These are phyloP conservation scores for Rhynchonycteris naso DNA, from an alignment of 2,797 vertebrate species.

Conservation along the genomic window DNA sequence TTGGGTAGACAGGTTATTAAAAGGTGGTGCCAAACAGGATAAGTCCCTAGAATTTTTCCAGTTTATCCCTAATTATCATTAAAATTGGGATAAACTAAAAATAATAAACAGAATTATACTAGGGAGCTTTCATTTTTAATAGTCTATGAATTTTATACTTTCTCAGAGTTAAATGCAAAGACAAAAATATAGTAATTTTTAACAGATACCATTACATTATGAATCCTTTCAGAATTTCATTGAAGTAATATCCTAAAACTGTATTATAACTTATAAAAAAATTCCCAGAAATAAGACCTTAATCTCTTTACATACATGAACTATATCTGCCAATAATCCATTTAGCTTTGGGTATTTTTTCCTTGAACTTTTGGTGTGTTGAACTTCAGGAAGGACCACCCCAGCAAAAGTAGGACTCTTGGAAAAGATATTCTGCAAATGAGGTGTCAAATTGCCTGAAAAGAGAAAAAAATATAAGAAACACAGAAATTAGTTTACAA, in stretches of 20 bases:
- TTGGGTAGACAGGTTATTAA: background rate
- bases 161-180: conserved; percentile 25
- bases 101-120: conserved; percentile 12
- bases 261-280: conserved; percentile 43
- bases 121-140: background rate
- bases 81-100: conserved; percentile 32
- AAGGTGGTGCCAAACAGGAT: background rate
- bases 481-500: conserved; percentile 21
- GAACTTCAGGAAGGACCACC: conserved; percentile 80
- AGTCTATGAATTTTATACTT: conserved; percentile 59
- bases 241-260: conserved; percentile 51
- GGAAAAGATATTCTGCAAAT: conserved; percentile 79
- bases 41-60: conserved; percentile 22
- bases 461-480: conserved; percentile 60
- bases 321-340: conserved; percentile 82
- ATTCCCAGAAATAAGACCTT: conserved; percentile 48
- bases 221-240: conserved; percentile 40
- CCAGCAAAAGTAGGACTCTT: conserved; percentile 79
- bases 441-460: conserved; percentile 81
- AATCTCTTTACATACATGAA: conserved; percentile 82
- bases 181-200: background rate
- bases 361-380: conserved; percentile 78
- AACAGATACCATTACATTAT: conserved; percentile 33
- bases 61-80: conserved; percentile 39
- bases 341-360: conserved; percentile 81